These are phyloP conservation scores for Tragelaphus scriptus DNA, from an alignment of 2,113 vertebrate genomes.

Conservation along the genomic window DNA sequence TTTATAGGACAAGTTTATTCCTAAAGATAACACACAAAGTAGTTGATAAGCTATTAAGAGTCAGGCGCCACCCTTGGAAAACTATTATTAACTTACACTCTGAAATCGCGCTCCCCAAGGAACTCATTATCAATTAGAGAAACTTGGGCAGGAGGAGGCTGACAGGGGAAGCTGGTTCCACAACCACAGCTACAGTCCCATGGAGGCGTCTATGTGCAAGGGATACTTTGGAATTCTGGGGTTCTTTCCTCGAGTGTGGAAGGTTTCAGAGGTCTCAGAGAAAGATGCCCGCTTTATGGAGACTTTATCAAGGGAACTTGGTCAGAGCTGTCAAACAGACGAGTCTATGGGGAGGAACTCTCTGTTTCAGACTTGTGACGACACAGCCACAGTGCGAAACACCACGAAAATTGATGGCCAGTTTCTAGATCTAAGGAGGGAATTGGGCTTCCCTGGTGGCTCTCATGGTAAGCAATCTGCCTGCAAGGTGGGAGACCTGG, in stretches of 20 bases:
- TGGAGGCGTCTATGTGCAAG: neutral
- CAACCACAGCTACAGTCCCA: neutral
- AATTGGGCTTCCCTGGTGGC: neutral
- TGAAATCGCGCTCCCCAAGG: neutral
- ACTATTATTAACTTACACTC: conserved; percentile 28
- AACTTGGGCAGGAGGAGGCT: neutral
- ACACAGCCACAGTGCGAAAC: neutral
- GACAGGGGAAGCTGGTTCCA: no score
- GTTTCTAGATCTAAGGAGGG: neutral
- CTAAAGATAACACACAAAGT: neutral
- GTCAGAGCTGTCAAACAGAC: neutral
- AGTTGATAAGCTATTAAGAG: neutral
- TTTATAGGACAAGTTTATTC: neutral
- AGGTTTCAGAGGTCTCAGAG: neutral
- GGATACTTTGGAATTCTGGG: neutral
- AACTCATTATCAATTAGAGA: conserved; percentile 17
- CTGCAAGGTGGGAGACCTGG: neutral
- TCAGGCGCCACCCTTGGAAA: neutral
- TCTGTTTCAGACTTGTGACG: neutral
- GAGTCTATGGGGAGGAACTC: neutral
- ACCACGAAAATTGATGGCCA: neutral
- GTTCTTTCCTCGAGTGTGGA: neutral
- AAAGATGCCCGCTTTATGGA: neutral
- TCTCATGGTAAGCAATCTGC: neutral
- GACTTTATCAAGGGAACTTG: neutral